A percentile compares a stretch with the other conserved stretches of the same genome.
Conservation (phyloP, 2,797 vertebrate genomes). For the Natrix natrix region DNA sequence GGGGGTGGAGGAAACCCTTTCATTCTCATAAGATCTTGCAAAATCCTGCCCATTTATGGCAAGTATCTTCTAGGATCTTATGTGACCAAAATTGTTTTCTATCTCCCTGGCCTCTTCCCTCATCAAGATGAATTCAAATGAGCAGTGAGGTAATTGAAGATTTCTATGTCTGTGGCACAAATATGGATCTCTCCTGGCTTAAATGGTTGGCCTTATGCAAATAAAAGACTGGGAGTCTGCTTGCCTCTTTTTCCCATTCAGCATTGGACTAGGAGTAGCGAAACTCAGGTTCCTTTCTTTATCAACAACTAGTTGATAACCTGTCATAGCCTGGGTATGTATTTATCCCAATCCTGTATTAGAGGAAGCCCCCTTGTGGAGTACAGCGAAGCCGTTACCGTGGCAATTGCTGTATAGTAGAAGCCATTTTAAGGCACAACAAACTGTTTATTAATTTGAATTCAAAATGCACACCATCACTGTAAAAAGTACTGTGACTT, state of each 20-base stretch:
- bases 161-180: constrained; percentile 29
- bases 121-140: constrained; percentile 28
- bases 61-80: constrained; percentile 31
- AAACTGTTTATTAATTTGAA: too few relatives aligned
- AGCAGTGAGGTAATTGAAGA: constrained; percentile 39
- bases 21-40: too few relatives aligned
- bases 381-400: too few relatives aligned
- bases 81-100: not conserved
- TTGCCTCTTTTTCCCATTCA: not conserved
- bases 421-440: too few relatives aligned
- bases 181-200: constrained; percentile 45
- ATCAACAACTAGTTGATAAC: not conserved
- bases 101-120: not conserved
- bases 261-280: not conserved
- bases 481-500: too few relatives aligned
- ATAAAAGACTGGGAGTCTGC: too few relatives aligned
- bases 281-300: not conserved
- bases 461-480: too few relatives aligned
- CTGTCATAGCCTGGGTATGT: too few relatives aligned
- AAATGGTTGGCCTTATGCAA: not conserved
- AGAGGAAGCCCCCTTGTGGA: too few relatives aligned
- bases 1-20: too few relatives aligned
- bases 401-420: too few relatives aligned
- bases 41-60: not conserved
- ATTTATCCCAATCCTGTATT: too few relatives aligned